Evolutionary conservation across 1,140 invertebrate species (phyloP).

Genomic region (Apolygus lucorum): DNA sequence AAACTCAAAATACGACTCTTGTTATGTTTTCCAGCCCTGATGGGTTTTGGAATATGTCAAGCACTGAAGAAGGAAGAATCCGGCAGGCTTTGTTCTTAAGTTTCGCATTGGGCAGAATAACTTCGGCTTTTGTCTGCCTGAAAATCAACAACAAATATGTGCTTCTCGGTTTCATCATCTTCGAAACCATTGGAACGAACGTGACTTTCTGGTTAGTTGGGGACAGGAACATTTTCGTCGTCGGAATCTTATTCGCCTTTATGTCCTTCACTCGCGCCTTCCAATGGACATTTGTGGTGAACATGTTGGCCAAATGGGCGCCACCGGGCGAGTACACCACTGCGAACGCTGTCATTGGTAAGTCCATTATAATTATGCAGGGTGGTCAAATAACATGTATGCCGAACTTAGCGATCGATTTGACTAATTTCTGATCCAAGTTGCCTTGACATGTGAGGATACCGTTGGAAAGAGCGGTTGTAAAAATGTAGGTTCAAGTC

Average conservation of each 20-base stretch:
- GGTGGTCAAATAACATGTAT: too few species aligned
- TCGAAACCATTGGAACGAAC: background rate
- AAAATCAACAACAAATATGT: background rate
- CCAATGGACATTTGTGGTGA: background rate
- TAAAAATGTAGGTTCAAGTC: too few species aligned
- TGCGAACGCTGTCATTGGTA: background rate
- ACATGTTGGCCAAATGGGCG: background rate
- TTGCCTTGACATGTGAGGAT: too few species aligned
- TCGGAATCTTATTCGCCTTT: background rate
- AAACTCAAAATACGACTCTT: too few species aligned
- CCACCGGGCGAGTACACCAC: background rate
- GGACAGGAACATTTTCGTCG: background rate
- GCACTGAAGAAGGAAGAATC: too few species aligned
- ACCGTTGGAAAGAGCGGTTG: too few species aligned
- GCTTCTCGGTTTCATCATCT: background rate
- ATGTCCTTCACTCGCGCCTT: background rate
- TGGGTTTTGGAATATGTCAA: too few species aligned
- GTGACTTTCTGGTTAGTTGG: background rate
- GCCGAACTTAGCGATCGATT: too few species aligned
- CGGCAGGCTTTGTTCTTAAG: background rate
- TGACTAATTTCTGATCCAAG: too few species aligned
- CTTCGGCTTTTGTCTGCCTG: background rate
- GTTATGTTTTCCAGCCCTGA: too few species aligned
- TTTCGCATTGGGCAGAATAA: background rate
- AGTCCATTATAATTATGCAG: too few species aligned